Conservation (phyloP, 2,113 vertebrate genomes). For the Heterochromis multidens region DNA sequence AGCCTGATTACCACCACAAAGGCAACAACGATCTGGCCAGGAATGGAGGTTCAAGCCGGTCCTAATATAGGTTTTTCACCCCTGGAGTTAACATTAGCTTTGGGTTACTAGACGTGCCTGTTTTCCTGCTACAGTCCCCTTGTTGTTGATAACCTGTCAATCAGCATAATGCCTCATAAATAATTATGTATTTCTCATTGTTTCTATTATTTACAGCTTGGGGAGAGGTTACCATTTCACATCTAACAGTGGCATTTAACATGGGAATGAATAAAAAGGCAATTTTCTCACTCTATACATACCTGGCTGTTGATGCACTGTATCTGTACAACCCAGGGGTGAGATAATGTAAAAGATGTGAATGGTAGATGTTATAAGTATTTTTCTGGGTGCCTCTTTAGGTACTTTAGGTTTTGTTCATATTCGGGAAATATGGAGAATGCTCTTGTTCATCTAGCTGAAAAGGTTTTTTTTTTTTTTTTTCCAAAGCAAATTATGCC, state of each 20-base stretch:
- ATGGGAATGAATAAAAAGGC: background rate
- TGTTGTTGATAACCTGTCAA: no score
- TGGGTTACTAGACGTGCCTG: background rate
- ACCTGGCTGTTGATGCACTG: background rate
- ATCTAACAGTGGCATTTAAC: no score
- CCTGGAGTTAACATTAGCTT: no score
- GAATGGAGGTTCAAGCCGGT: no score
- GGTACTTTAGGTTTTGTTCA: background rate
- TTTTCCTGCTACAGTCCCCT: background rate
- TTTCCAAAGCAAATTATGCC: background rate
- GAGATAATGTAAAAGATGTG: background rate
- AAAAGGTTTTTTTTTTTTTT: background rate
- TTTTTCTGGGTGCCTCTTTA: background rate
- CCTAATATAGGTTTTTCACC: no score
- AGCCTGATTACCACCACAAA: no score
- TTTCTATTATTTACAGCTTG: no score
- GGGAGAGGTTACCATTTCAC: no score
- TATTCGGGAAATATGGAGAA: background rate
- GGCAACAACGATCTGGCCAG: no score
- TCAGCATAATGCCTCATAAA: background rate
- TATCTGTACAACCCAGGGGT: background rate
- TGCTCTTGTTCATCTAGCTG: background rate
- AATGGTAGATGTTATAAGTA: background rate
- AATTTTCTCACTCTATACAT: background rate
- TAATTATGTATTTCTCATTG: background rate